A percentile compares a stretch with the other conserved stretches of the same genome.
Conservation (phyloP, 2,797 vertebrate species). For the Corythornis leucogaster region DNA sequence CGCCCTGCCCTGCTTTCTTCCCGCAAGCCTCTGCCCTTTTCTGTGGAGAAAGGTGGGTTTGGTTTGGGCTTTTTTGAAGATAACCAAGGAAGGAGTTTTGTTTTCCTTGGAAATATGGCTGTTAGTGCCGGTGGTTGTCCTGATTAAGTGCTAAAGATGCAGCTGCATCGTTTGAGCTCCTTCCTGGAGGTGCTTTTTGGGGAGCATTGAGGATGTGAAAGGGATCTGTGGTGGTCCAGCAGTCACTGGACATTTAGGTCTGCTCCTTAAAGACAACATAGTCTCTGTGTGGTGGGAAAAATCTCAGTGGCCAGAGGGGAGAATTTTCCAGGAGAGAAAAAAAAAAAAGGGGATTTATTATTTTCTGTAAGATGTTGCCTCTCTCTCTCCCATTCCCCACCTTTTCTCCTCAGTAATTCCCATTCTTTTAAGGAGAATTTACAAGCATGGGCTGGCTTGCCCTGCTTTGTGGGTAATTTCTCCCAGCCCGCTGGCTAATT, state of each 20-base stretch:
- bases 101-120: neutral
- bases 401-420: neutral
- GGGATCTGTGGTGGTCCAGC: neutral
- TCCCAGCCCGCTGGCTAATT: neutral
- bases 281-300: neutral
- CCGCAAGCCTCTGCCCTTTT: neutral
- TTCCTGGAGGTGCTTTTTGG: neutral
- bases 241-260: neutral
- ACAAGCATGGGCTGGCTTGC: neutral
- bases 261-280: neutral
- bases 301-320: neutral
- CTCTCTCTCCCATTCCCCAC: neutral
- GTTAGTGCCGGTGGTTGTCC: neutral
- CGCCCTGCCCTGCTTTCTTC: rapidly evolving
- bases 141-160: neutral
- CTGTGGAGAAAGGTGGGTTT: neutral
- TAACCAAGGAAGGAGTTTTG: neutral
- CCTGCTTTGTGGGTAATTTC: neutral
- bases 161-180: rapidly evolving
- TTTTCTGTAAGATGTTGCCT: rapidly evolving
- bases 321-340: neutral
- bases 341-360: neutral
- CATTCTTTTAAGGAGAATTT: neutral
- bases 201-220: neutral
- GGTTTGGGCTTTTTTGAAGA: neutral